Evolutionary conservation across 1,140 invertebrate genomes (phyloP), one percentile per base, ranked within the genome.

Genomic region (Pygmarrhopalites habei): DNA sequence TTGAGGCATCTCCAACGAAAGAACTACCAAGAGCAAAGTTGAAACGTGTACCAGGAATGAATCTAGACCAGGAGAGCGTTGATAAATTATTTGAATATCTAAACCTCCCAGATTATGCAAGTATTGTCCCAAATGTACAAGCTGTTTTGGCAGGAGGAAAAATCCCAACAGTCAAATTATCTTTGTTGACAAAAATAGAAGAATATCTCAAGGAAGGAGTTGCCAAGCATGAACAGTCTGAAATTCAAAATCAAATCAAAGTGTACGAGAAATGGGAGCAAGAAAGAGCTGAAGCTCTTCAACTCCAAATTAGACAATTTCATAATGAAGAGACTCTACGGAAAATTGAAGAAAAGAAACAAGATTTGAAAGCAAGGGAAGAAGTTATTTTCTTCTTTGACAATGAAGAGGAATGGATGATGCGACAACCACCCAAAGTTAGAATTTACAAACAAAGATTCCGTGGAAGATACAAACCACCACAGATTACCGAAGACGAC

Each of bases 311-410:
- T 19, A 60, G 70, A 28, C 30, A 61, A 15, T 68, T 69, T 25
- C 41, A 69, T n/a, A 65, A 67, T 60, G 62, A 68, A 26, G 53
- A 73, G 47, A 64, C 64, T 39, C 39, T 73, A 1, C 57, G 68
- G 46, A 63, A 71, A 26, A 71, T 77, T 21, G 56, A 74, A 46
- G 55, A 64, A 19, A 74, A 72, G 58, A 73, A 73, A 63, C 53
- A 72, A 49, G 69, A 76, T 49, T 53, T 78, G 12, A 7, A 65
- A 35, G 69, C 73, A 43, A 72, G 71, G 56, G 75, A 77, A 70
- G 71, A 76, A 28, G 35, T 59, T 1, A 69, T 79, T 10, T 76
- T 73, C 65, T 78, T 78, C 67, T 78, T 78, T 67, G 77, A 78
- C 46, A 76, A 77, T 44, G 67, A 72, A 56, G 72, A 75, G 30